A percentile compares a stretch with the other conserved stretches of the same genome.
These are phyloP conservation scores for Hybognathus amarus DNA, from an alignment of 2,797 vertebrate species.

Conservation along the genomic window DNA sequence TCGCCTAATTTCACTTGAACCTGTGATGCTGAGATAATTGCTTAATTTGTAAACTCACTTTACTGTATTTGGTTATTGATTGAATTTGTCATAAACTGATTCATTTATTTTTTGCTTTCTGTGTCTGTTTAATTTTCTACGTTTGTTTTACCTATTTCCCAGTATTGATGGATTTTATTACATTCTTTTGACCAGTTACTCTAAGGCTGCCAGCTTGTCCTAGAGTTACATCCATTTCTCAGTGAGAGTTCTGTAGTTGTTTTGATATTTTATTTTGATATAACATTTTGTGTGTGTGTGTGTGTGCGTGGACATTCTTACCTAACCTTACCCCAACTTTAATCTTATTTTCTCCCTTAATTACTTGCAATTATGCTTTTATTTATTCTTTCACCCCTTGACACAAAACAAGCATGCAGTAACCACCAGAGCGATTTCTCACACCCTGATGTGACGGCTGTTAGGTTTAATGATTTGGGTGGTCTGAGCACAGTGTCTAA, in stretches of 20 bases:
- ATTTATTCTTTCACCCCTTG: slow-evolving; percentile 44
- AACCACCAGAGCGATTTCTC: slow-evolving; percentile 44
- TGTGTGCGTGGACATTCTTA: slow-evolving; percentile 7
- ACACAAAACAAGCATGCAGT: slow-evolving; percentile 33
- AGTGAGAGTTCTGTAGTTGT: slow-evolving; percentile 5
- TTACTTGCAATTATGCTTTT: slow-evolving; percentile 43
- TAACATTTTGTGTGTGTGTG: not conserved
- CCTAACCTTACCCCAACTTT: slow-evolving; percentile 2
- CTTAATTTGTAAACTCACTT: not conserved
- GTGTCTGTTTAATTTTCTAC: not conserved
- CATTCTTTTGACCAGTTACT: not conserved
- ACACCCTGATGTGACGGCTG: slow-evolving; percentile 50
- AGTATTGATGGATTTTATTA: not conserved
- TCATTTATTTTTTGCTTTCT: not conserved
- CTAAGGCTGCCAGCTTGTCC: not conserved
- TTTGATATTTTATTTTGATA: slow-evolving; percentile 12
- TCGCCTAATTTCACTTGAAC: not conserved
- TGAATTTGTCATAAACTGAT: not conserved
- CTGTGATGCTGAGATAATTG: not conserved
- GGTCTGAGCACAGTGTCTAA: slow-evolving; percentile 28
- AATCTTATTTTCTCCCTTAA: slow-evolving; percentile 16
- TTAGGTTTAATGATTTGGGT: slow-evolving; percentile 44
- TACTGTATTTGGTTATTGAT: slow-evolving; percentile 4
- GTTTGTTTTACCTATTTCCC: not conserved
- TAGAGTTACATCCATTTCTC: not conserved